phyloP scores from a whole-genome alignment of 2,113 vertebrate species.

The Toxotes chatareus region DNA sequence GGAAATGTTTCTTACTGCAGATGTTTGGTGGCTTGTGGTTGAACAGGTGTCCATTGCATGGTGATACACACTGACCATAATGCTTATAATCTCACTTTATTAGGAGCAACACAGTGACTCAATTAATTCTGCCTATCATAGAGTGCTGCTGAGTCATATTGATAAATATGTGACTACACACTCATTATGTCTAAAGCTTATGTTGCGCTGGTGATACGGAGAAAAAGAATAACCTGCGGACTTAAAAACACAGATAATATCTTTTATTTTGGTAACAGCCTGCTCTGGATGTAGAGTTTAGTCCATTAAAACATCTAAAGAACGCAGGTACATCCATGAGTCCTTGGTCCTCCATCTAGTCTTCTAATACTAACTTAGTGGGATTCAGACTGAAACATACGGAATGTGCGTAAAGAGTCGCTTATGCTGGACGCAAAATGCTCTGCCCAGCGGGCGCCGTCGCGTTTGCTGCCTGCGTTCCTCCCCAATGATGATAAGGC shows the following conservation, averaged over 20 bases:
- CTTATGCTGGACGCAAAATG: slow-evolving; percentile 77
- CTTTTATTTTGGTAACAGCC: slow-evolving; percentile 8
- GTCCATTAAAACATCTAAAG: slow-evolving; percentile 13
- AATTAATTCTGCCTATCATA: slow-evolving; percentile 25
- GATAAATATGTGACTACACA: slow-evolving; percentile 50
- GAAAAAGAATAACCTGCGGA: background rate
- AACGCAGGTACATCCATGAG: slow-evolving; percentile 52
- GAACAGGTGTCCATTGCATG: slow-evolving; percentile 9
- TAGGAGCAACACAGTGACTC: slow-evolving; percentile 35
- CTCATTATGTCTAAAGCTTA: slow-evolving; percentile 22
- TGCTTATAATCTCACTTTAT: background rate
- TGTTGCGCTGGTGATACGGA: background rate
- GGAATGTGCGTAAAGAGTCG: slow-evolving; percentile 79
- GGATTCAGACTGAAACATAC: slow-evolving; percentile 74
- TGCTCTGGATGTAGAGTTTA: slow-evolving; percentile 12
- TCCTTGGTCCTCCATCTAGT: slow-evolving; percentile 39
- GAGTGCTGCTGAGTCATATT: slow-evolving; percentile 73
- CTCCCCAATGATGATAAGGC: slow-evolving; percentile 77
- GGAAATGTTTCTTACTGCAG: slow-evolving; percentile 30
- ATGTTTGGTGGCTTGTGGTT: slow-evolving; percentile 24
- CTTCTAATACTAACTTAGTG: slow-evolving; percentile 56
- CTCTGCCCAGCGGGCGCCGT: slow-evolving; percentile 79
- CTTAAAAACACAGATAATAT: background rate
- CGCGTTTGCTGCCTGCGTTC: slow-evolving; percentile 78
- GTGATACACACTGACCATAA: background rate